phyloP scores from a whole-genome alignment of 1,140 invertebrate species.

The Euura lappo region DNA sequence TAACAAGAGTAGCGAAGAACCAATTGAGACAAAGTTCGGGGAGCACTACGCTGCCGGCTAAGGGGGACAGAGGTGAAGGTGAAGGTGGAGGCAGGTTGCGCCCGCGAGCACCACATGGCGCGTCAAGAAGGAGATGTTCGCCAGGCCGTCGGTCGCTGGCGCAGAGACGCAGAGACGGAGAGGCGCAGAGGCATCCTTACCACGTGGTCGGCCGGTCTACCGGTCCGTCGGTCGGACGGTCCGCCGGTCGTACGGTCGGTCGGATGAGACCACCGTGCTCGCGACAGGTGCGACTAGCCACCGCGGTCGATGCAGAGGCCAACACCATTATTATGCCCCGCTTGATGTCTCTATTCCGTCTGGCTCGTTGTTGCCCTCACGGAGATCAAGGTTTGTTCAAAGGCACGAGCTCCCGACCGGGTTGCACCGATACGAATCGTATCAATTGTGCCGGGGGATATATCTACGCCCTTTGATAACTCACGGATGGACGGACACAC shows the following conservation, averaged over 20 bases:
- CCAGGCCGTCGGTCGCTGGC: constrained; percentile 1
- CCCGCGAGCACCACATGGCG: constrained; percentile 5
- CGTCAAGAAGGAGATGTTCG: constrained; percentile 1
- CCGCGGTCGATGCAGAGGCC: constrained; percentile 51
- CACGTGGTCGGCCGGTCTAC: constrained; percentile 23
- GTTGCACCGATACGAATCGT: background rate
- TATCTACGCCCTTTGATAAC: no score
- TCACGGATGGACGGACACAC: no score
- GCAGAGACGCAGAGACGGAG: background rate
- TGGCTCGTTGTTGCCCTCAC: constrained; percentile 3
- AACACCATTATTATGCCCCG: constrained; percentile 42
- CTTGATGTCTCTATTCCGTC: constrained; percentile 6
- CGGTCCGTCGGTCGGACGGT: constrained; percentile 44
- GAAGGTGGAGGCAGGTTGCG: constrained; percentile 6
- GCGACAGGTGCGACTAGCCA: constrained; percentile 56
- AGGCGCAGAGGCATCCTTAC: constrained; percentile 23
- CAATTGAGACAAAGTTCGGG: constrained; percentile 7
- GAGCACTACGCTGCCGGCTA: background rate
- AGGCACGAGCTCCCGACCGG: background rate
- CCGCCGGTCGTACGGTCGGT: constrained; percentile 46
- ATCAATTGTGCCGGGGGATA: background rate
- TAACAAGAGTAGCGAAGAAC: background rate
- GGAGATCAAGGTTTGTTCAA: constrained; percentile 5
- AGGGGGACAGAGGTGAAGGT: background rate
- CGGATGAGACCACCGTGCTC: constrained; percentile 53